phyloP scores from a whole-genome alignment of 2,888 invertebrate species.

The Chrysopilus asiliformis region DNA sequence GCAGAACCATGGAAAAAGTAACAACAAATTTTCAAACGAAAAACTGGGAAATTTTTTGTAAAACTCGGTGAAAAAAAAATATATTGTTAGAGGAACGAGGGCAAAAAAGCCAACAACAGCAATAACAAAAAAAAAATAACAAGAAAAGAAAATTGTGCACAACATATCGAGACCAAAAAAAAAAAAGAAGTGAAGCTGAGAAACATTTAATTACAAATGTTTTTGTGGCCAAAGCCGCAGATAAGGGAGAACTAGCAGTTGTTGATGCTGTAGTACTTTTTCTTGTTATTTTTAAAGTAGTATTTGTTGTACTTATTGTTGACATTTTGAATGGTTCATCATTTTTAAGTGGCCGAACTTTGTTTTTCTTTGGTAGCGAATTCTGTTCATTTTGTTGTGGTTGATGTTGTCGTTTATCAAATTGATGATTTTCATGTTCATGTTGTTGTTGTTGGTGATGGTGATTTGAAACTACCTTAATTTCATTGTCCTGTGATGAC shows the following conservation, averaged over 20 bases:
- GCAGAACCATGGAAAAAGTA: no score
- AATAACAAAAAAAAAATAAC: neutral
- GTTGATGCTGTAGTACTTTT: slow-evolving; percentile 12
- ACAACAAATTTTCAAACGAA: no score
- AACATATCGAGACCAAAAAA: no score
- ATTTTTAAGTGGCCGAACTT: no score
- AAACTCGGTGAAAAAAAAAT: no score
- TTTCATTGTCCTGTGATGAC: slow-evolving; percentile 24
- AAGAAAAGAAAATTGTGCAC: neutral
- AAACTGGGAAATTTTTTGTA: no score
- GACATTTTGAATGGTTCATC: neutral
- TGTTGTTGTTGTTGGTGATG: slow-evolving; percentile 1
- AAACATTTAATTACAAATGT: slow-evolving; percentile 15
- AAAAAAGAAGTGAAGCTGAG: no score
- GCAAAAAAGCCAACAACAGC: neutral
- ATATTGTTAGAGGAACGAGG: neutral
- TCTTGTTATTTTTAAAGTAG: slow-evolving; percentile 4
- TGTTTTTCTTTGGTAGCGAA: slow-evolving; percentile 11
- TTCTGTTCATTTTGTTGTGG: no score
- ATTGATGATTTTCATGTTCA: slow-evolving; percentile 1
- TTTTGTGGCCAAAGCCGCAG: slow-evolving; percentile 16
- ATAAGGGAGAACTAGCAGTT: slow-evolving; percentile 8
- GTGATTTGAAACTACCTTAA: slow-evolving; percentile 23
- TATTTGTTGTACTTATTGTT: neutral
- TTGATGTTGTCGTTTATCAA: slow-evolving; percentile 1